Evolutionary conservation across 1,140 invertebrate genomes (phyloP).

Genomic region (Hylaeus anthracinus): DNA sequence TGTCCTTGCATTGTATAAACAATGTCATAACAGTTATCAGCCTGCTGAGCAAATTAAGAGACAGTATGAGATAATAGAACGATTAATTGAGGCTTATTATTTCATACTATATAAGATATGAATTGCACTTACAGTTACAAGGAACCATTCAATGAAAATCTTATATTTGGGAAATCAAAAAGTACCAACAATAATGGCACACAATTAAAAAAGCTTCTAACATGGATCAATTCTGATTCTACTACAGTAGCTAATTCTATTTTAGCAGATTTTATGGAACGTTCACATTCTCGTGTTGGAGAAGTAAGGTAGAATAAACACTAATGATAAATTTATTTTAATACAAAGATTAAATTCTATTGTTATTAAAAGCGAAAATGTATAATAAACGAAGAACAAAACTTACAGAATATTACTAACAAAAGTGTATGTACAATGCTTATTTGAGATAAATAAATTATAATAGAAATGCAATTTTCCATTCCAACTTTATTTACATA

Average conservation of each 20-base stretch:
- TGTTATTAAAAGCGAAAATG: neutral
- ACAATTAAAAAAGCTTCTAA: constrained; percentile 52
- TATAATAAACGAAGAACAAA: too few species aligned
- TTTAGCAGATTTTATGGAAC: constrained; percentile 59
- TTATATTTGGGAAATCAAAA: constrained; percentile 51
- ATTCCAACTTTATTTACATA: too few species aligned
- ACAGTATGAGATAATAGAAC: constrained; percentile 39
- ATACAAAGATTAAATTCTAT: neutral
- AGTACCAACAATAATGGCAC: constrained; percentile 31
- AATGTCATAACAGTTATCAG: constrained; percentile 60
- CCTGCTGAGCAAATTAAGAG: constrained; percentile 57
- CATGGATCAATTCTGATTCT: constrained; percentile 50
- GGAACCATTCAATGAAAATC: constrained; percentile 50
- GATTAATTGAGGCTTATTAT: constrained; percentile 9
- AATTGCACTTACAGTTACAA: constrained; percentile 55
- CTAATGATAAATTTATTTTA: neutral
- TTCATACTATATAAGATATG: constrained; percentile 6
- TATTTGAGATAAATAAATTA: too few species aligned
- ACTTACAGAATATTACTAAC: too few species aligned
- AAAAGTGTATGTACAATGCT: too few species aligned
- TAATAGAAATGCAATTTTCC: too few species aligned
- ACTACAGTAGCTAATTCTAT: constrained; percentile 45
- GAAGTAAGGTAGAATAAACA: constrained; percentile 48
- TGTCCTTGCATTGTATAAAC: constrained; percentile 46
- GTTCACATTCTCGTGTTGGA: constrained; percentile 50